A percentile compares a stretch with the other conserved stretches of the same genome.
These are phyloP conservation scores for Haliclona indistincta DNA, from an alignment of 37 sponge, comb jelly and placozoan genomes.

Conservation along the genomic window DNA sequence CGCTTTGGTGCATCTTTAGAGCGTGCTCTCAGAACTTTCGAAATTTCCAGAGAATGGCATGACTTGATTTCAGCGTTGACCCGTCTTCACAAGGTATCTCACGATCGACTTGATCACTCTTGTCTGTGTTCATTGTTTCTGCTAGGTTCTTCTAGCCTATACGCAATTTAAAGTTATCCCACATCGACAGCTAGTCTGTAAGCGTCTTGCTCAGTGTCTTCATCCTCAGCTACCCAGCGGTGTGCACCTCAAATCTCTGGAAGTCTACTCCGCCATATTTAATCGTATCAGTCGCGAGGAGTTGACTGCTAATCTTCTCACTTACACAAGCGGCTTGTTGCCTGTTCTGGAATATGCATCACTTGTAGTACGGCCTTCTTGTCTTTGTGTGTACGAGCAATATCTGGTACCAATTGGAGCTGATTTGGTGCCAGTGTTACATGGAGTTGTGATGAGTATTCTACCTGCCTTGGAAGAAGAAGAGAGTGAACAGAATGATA, in stretches of 20 bases:
- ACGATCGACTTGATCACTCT: neutral
- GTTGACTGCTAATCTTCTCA: conserved; percentile 58
- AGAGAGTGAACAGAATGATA: conserved; percentile 52
- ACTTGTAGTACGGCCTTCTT: conserved; percentile 71
- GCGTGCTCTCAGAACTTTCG: conserved; percentile 80
- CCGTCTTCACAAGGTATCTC: conserved; percentile 73
- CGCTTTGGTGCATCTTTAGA: conserved; percentile 72
- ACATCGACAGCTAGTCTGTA: conserved; percentile 65
- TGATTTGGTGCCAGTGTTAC: conserved; percentile 66
- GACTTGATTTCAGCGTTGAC: conserved; percentile 84
- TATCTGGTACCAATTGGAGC: conserved; percentile 75
- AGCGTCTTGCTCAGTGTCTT: conserved; percentile 92
- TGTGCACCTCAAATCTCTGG: conserved; percentile 82
- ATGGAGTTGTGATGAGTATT: conserved; percentile 79
- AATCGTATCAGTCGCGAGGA: conserved; percentile 71
- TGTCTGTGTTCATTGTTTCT: neutral
- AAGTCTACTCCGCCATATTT: conserved; percentile 77
- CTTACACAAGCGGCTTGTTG: conserved; percentile 80
- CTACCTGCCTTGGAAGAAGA: conserved; percentile 92
- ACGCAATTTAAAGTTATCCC: conserved; percentile 78
- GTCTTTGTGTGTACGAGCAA: conserved; percentile 79
- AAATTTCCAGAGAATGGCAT: conserved; percentile 87
- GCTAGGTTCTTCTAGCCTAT: conserved; percentile 79
- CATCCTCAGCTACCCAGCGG: conserved; percentile 90
- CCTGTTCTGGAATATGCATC: conserved; percentile 80